phyloP scores from a whole-genome alignment of 2,888 invertebrate genomes.

The Gasteruption jaculator region DNA sequence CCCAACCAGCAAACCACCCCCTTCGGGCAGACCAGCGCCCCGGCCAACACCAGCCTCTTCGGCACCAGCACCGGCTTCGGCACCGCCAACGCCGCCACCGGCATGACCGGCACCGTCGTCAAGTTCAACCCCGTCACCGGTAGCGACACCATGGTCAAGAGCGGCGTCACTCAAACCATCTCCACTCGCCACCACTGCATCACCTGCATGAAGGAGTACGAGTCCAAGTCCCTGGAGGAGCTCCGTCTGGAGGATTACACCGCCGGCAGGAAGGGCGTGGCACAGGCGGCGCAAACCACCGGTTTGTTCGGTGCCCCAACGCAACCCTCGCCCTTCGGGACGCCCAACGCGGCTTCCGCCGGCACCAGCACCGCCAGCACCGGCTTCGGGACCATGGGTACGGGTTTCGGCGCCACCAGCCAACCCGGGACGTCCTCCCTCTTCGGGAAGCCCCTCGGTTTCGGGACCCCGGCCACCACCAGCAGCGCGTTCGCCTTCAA shows the following conservation, averaged over 20 bases:
- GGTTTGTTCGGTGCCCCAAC: slow-evolving; percentile 55
- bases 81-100: slow-evolving; percentile 40
- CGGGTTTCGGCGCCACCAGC: slow-evolving; percentile 57
- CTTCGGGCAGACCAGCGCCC: slow-evolving; percentile 55
- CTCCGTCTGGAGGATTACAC: slow-evolving; percentile 89
- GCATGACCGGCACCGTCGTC: slow-evolving; percentile 67
- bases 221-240: slow-evolving; percentile 90
- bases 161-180: slow-evolving; percentile 78
- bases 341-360: slow-evolving; percentile 34
- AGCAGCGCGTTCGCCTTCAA: slow-evolving; percentile 51
- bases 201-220: slow-evolving; percentile 98
- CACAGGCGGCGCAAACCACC: slow-evolving; percentile 45
- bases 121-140: slow-evolving; percentile 87
- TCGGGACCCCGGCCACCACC: slow-evolving; percentile 56
- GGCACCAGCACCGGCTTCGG: slow-evolving; percentile 44
- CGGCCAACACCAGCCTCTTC: slow-evolving; percentile 52
- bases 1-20: slow-evolving; percentile 47
- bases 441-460: slow-evolving; percentile 65
- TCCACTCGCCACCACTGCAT: slow-evolving; percentile 95
- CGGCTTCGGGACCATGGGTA: slow-evolving; percentile 55
- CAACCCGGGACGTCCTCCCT: slow-evolving; percentile 58
- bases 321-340: slow-evolving; percentile 54
- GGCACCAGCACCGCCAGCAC: slow-evolving; percentile 49
- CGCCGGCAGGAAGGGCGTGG: slow-evolving; percentile 79
- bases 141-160: slow-evolving; percentile 88